phyloP scores from a whole-genome alignment of 2,888 invertebrate genomes.

The Lasioglossum malachurum region DNA sequence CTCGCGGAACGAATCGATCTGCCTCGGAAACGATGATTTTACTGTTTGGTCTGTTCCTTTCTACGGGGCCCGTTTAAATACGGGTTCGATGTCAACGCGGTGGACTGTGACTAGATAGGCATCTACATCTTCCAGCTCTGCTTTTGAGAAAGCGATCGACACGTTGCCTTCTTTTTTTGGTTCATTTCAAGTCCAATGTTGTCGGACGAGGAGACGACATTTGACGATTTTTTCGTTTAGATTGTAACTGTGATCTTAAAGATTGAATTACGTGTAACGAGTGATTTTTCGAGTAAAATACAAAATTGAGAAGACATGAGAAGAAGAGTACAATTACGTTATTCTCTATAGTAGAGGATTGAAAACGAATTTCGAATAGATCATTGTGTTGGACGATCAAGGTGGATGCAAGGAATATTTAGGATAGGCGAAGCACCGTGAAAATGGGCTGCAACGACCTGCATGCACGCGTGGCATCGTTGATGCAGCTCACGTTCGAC shows the following conservation, averaged over 20 bases:
- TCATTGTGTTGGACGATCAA: background rate
- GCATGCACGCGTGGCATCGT: slow-evolving; percentile 45
- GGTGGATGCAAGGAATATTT: background rate
- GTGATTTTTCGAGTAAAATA: too few species aligned
- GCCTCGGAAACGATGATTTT: slow-evolving; percentile 32
- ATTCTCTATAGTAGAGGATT: background rate
- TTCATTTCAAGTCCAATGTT: background rate
- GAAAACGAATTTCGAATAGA: background rate
- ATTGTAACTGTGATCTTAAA: background rate
- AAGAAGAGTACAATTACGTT: too few species aligned
- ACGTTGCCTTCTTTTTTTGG: background rate
- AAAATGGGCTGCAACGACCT: slow-evolving; percentile 17
- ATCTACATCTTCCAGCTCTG: background rate
- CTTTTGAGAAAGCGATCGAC: background rate
- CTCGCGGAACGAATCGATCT: slow-evolving; percentile 33
- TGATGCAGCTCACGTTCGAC: slow-evolving; percentile 20
- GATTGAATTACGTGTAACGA: too few species aligned
- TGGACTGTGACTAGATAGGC: background rate
- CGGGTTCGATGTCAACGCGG: background rate
- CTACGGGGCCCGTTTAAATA: slow-evolving; percentile 16
- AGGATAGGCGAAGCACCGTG: background rate
- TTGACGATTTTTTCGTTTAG: background rate
- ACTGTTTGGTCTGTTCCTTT: background rate
- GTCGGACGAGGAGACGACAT: background rate
- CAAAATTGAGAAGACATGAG: too few species aligned